Base-by-base conservation (phyloP, 2,888 invertebrate species). In the Polylopha cassiicola region DNA sequence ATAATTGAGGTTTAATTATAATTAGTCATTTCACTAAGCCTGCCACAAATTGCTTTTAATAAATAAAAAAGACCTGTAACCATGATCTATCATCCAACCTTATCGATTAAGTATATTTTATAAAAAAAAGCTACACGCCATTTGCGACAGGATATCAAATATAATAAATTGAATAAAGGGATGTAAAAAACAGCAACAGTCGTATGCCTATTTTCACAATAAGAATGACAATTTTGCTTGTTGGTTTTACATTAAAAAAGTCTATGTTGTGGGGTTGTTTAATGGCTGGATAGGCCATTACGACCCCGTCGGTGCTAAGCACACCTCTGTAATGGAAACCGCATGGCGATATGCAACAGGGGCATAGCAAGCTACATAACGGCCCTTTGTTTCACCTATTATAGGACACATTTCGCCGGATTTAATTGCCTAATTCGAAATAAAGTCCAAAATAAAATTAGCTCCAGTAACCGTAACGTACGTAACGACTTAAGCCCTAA, bases 261-360 rank as follows among this genome's bases (percentile, higher is more conserved):
- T 42, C 30, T 29, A 57, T 65, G 64, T 58, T 69, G 58, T 69
- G 67, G 76, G 78, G 78, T 65, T 54, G 55, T 53, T 60, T 81
- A 81, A 82, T 80, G 75, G 79, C 55, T 57, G 61, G 54, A 58
- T 65, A 70, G 71, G 68, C 73, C 74, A 79, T 81, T 79, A 80
- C 59, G 54, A 64, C 57, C 70, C 65, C 51, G 63, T 70, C 73
- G 71, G 65, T 61, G 65, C 73, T 74, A 75, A 73, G 58, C 48
- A 70, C 71, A 75, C 78, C 73, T 75, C 65, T 59, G 72, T 76
- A 72, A 78, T 80, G 73, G 70, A 71, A 74, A 73, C 75, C 75
- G 61, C 75, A 73, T 63, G 65, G 61, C 57, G 47, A 60, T 69
- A 66, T 75, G 73, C 68, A 69, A 65, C 65, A 63, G 62, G 71